Evolutionary conservation across 2,113 vertebrate genomes (phyloP).

Genomic region (Tragelaphus strepsiceros): DNA sequence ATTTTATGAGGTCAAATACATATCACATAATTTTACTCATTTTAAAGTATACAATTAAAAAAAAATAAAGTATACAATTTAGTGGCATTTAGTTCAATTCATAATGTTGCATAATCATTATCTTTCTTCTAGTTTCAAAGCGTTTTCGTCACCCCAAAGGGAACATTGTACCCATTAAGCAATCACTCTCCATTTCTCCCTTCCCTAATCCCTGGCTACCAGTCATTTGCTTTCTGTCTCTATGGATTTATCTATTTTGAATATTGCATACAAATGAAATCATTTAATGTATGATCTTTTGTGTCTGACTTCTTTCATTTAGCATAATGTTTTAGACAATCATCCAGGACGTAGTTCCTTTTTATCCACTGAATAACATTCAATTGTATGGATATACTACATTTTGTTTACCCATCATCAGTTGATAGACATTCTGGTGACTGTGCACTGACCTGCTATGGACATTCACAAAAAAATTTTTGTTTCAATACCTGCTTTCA

Average conservation of each 20-base stretch:
- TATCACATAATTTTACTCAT: background rate
- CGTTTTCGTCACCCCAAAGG: background rate
- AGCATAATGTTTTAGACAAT: background rate
- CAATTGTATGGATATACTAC: background rate
- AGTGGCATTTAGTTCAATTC: background rate
- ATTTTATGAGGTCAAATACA: background rate
- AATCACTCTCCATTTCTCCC: background rate
- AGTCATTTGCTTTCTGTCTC: background rate
- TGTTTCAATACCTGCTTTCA: background rate
- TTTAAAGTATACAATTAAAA: background rate
- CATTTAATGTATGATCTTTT: background rate
- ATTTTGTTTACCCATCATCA: background rate
- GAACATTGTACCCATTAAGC: background rate
- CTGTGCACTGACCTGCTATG: background rate
- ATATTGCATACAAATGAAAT: background rate
- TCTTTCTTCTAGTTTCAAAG: background rate
- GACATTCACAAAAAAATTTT: background rate
- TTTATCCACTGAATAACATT: background rate
- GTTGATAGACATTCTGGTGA: background rate
- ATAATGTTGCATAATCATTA: background rate
- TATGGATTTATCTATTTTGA: background rate
- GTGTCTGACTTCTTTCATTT: background rate
- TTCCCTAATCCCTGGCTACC: background rate
- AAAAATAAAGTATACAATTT: background rate
- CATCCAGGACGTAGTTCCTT: background rate